Evolutionary conservation across 2,888 invertebrate genomes (phyloP), one percentile per base, ranked within the genome.

Genomic region (Hemaris fuciformis): DNA sequence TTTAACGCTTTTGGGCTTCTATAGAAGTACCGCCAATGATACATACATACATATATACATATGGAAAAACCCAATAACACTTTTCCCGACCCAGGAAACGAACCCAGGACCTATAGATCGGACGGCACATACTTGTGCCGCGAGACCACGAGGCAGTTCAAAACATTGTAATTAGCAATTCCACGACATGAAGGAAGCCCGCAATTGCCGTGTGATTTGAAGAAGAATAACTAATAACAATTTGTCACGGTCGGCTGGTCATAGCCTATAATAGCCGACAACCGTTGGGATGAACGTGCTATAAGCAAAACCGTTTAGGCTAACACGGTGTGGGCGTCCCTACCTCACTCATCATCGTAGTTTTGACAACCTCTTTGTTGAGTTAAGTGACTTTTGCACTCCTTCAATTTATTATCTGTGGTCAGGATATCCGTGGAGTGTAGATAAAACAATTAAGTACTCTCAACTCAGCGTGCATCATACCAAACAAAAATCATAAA

Each of bases 271-370:
- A 53, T 53, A 18, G 18, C 53, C 10, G 31, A 53, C 53, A 31
- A 53, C 53, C 31, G 46, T 20, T 25, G 46, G 6, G 13, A 25
- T 23, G 22, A 22, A 45, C 45, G 48, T 48, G 15, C 48, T 48
- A 15, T 22, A 22, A 31, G 25, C n/a, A 25, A n/a, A 15, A 18
- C 48, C 53, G 18, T 53, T 53, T 31, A 53, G 10, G 4, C 7
- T 53, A 53, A 53, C 53, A 53, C 53, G 18, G 31, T 31, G 53
- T 53, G 53, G 53, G 53, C 53, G 53, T 31, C 53, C 53, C 53
- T 18, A 18, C 27, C 4, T 23, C 5, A 45, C 53, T 15, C n/a
- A 48, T 48, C 48, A 27, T 25, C 18, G 31, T 53, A 53, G 53
- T 15, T 53, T 53, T 53, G 31, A 53, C 27, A 27, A 27, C 25